A percentile compares a stretch with the other conserved stretches of the same genome.
These are phyloP conservation scores for Diglossa cyanea DNA, from an alignment of 2,797 vertebrate species.

Conservation along the genomic window DNA sequence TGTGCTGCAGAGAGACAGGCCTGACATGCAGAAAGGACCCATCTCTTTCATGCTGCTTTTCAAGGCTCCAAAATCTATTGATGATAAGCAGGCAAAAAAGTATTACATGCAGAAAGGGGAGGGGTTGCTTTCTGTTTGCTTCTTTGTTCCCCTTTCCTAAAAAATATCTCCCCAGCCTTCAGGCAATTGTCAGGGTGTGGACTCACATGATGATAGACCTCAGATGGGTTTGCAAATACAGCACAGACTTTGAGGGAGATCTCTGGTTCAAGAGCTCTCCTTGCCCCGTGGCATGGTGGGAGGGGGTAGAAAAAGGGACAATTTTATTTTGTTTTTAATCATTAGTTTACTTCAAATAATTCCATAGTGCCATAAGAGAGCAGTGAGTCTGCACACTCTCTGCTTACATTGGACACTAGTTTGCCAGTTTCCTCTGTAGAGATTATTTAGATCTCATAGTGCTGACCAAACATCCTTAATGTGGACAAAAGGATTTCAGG, in stretches of 20 bases:
- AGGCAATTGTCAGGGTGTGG: neutral
- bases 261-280: neutral
- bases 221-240: neutral
- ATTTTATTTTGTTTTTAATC: neutral
- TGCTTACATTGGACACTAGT: neutral
- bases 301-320: neutral
- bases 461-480: neutral
- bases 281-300: neutral
- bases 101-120: neutral
- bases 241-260: neutral
- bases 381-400: neutral
- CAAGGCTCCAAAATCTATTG: neutral
- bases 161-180: neutral
- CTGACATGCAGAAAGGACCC: neutral
- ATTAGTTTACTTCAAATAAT: neutral
- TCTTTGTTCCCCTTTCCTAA: neutral
- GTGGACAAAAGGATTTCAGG: constrained; percentile 24
- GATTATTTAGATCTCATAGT: neutral
- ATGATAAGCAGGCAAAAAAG: neutral
- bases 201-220: accelerated
- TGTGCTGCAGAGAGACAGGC: neutral
- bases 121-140: neutral
- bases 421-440: neutral
- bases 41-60: neutral
- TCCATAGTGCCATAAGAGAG: neutral